Base-by-base conservation (phyloP, 2,113 vertebrate genomes). In the Serilophus lunatus region DNA sequence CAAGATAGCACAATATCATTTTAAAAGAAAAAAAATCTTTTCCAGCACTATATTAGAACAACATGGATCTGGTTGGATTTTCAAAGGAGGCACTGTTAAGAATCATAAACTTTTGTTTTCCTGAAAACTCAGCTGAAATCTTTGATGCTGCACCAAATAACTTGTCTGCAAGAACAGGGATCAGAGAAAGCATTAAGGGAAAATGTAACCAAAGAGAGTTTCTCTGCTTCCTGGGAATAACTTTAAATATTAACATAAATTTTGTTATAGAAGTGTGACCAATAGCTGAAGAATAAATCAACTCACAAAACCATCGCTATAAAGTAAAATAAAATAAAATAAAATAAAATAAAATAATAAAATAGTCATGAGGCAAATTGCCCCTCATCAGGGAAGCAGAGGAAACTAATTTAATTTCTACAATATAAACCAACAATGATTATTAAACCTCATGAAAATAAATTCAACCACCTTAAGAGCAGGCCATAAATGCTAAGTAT, bases 361-460 rank as follows among this genome's bases (percentile, higher is more conserved):
- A 63, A 71, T 19, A 71, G 25, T n/a, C 64, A 40, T 83, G 84
- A 71, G 40, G 84, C 42, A 84, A 79, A 86, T 45, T 72, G 42
- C 50, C 18, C 91, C 50, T 91, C 54, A 75, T 88, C 78, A 76
- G 69, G 75, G 92, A 20, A 40, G 65, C 40, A 66, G 83, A 84
- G 53, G 86, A 95, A 90, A 65, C 22, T 42, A 49, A 91, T 92
- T 92, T 96, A 42, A 94, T 95, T 96, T 95, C 80, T 42, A 1
- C 80, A 61, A 88, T 72, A 59, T 36, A 94, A 92, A 80, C 75
- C 60, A 74, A 60, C 31, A 86, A 57, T 33, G 44, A 75, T 81
- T 66, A 91, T 84, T 82, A 49, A 61, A 49, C 77, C 92, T 91
- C 69, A 22, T 3, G 29, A 94, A 96, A 91, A 91, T 90, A 83